Base-by-base conservation (phyloP, 2,113 vertebrate species). In the Protobothrops flavoviridis region DNA sequence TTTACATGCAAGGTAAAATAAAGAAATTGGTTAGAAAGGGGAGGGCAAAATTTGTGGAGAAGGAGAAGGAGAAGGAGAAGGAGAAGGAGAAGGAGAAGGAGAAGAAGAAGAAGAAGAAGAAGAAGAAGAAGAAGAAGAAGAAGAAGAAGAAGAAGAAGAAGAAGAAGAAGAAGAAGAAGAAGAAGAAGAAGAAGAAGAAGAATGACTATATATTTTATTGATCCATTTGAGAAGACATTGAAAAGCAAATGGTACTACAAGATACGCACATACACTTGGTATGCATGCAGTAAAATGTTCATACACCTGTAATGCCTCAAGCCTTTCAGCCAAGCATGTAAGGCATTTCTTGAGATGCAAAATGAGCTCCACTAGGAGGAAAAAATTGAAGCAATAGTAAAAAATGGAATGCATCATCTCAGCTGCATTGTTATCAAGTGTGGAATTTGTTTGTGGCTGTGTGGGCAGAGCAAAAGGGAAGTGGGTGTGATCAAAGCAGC, bases 151-250 rank as follows among this genome's bases (percentile, higher is more conserved):
- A 39, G 39, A 39, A 39, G 39, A 39, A 39, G 39, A 39, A 39
- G 39, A 39, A 39, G 39, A 39, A 39, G 39, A 39, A 39, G 39
- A 39, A 39, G 39, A 39, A 39, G 39, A 39, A 39, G 39, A 39
- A 39, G 39, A 39, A 39, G 39, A 39, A 39, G 39, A 39, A 39
- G 39, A 39, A 39, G 39, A 39, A 39, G 39, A 39, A 39, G 39
- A 39, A 39, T 92, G 95, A 94, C 92, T 95, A 69, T 85, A 93
- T 86, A 93, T 89, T 89, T 69, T 94, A 52, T 93, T 94, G 93
- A 95, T 56, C 89, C 45, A 94, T 95, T 95, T 92, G 17, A 91
- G 85, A 59, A 61, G 92, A 50, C n/a, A 26, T 57, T 57, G 87
- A 33, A 74, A 15, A 64, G 6, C 52, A 13, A 56, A 56, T 56